Evolutionary conservation across 2,113 vertebrate genomes (phyloP).

Genomic region (Tachycineta bicolor): DNA sequence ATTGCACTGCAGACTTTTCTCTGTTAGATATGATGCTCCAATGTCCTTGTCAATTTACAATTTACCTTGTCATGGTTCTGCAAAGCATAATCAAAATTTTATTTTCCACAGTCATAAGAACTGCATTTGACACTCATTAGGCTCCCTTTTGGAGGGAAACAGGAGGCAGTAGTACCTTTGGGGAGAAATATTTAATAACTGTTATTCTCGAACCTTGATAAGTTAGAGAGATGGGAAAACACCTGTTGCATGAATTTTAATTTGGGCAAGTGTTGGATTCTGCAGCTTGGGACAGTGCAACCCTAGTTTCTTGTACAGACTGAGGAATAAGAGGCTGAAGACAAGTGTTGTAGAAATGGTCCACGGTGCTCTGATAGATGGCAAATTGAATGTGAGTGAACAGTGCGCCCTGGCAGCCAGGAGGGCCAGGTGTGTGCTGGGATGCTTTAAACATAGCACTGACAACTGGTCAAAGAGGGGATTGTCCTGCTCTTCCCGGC

Average conservation of each 20-base stretch:
- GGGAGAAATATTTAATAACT: neutral
- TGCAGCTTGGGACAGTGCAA: neutral
- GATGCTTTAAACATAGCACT: neutral
- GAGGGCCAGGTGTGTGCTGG: neutral
- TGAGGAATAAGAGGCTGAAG: neutral
- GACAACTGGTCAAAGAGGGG: no score
- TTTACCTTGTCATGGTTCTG: neutral
- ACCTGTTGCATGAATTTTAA: neutral
- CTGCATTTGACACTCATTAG: neutral
- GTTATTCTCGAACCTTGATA: neutral
- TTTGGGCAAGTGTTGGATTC: neutral
- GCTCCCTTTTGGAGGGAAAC: neutral
- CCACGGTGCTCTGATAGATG: fast-evolving
- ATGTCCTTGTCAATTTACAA: neutral
- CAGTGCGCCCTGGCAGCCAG: neutral
- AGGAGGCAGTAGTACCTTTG: neutral
- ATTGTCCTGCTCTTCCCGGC: neutral
- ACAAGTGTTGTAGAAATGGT: neutral
- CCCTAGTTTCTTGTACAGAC: neutral
- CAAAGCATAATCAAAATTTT: neutral
- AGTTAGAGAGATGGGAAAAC: neutral
- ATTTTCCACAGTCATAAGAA: neutral
- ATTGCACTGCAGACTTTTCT: neutral
- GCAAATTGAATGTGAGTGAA: neutral
- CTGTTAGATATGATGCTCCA: neutral